phyloP scores from a whole-genome alignment of 1,140 invertebrate species.

The Drosophila azteca region DNA sequence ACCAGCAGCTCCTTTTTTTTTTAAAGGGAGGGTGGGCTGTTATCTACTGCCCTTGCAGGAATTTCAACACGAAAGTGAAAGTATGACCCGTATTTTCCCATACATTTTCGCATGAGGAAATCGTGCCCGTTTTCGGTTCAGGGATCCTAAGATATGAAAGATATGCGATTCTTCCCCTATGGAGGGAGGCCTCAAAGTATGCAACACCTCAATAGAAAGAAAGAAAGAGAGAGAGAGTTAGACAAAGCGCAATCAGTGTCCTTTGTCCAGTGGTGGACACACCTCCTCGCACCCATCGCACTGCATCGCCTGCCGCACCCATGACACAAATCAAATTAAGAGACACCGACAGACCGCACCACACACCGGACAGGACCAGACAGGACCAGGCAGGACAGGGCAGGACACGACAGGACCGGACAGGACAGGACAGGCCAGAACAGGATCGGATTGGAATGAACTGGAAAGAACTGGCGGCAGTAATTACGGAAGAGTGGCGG shows the following conservation, averaged over 20 bases:
- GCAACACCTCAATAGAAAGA: slow-evolving; percentile 3
- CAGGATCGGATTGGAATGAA: slow-evolving; percentile 7
- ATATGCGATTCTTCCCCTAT: slow-evolving; percentile 9
- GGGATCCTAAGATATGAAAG: too few relatives aligned
- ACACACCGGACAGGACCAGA: slow-evolving; percentile 20
- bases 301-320: slow-evolving; percentile 53
- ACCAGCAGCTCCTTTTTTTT: slow-evolving; percentile 10
- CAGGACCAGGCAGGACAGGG: neutral
- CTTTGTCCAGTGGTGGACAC: slow-evolving; percentile 35
- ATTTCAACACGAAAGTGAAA: too few relatives aligned
- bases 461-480: slow-evolving; percentile 40
- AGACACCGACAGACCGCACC: slow-evolving; percentile 35
- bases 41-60: too few relatives aligned
- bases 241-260: slow-evolving; percentile 45
- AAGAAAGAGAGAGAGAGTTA: too few relatives aligned
- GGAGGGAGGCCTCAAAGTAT: slow-evolving; percentile 25
- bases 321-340: slow-evolving; percentile 61
- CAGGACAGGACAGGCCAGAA: slow-evolving; percentile 2
- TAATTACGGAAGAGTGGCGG: slow-evolving; percentile 51
- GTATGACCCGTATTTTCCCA: too few relatives aligned
- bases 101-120: too few relatives aligned
- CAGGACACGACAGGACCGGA: neutral
- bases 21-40: too few relatives aligned
- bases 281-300: slow-evolving; percentile 12
- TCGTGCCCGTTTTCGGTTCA: too few relatives aligned